These are phyloP conservation scores for Chironomus tepperi DNA, from an alignment of 1,140 invertebrate genomes.

Conservation along the genomic window DNA sequence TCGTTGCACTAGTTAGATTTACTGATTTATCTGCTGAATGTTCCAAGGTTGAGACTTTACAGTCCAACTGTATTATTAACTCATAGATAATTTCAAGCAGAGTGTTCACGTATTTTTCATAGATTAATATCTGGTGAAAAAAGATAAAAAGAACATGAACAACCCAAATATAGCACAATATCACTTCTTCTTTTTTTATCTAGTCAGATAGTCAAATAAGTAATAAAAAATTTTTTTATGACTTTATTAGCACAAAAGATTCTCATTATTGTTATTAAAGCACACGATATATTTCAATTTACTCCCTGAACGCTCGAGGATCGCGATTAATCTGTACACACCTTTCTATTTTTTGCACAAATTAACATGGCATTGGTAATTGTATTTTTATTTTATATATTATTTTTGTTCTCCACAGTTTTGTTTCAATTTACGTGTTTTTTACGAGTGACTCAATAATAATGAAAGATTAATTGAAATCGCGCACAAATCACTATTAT, in stretches of 20 bases:
- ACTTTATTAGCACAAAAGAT: not conserved
- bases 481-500: not conserved
- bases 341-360: conserved; percentile 7
- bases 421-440: not conserved
- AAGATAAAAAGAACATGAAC: not conserved
- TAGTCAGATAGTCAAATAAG: no score
- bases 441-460: no score
- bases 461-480: not conserved
- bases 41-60: not conserved
- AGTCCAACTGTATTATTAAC: not conserved
- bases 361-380: not conserved
- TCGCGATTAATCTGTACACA: not conserved
- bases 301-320: not conserved
- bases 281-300: not conserved
- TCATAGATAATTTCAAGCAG: not conserved
- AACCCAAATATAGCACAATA: not conserved
- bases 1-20: not conserved
- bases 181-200: not conserved
- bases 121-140: not conserved
- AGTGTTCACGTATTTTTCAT: not conserved
- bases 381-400: not conserved
- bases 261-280: not conserved
- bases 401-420: not conserved
- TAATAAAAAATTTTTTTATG: not conserved
- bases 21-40: not conserved